Percentiles rank a stretch among this genome's conserved stretches.
phyloP scores from a whole-genome alignment of 2,797 vertebrate species.

The Paratrypauchen microcephalus region DNA sequence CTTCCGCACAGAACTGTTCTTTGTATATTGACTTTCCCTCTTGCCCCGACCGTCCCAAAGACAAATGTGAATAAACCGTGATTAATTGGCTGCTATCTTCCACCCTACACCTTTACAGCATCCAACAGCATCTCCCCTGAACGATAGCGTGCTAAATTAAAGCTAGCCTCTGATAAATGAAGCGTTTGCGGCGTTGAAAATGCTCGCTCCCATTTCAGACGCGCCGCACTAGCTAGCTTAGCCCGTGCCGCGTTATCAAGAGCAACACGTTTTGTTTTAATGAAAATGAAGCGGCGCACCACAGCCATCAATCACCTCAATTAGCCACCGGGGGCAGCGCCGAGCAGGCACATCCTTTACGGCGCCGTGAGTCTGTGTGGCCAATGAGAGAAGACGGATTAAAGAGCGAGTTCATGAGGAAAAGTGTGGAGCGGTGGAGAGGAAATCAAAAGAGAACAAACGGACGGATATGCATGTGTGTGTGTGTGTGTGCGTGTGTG shows the following conservation, averaged over 20 bases:
- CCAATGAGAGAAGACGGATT: slow-evolving; percentile 2
- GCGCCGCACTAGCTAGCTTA: slow-evolving; percentile 64
- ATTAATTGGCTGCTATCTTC: slow-evolving; percentile 10
- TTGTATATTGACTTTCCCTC: background rate
- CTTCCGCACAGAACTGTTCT: background rate
- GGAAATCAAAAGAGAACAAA: background rate
- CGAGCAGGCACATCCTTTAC: slow-evolving; percentile 38
- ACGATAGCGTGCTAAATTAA: slow-evolving; percentile 28
- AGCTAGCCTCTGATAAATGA: slow-evolving; percentile 19
- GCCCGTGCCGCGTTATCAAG: slow-evolving; percentile 53
- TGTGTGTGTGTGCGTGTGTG: too few relatives aligned
- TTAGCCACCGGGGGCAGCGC: slow-evolving; percentile 55
- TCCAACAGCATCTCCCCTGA: slow-evolving; percentile 13
- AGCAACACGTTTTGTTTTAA: slow-evolving; percentile 63
- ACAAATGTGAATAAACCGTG: slow-evolving; percentile 4
- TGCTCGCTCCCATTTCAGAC: background rate
- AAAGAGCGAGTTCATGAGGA: background rate
- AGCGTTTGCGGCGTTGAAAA: slow-evolving; percentile 5
- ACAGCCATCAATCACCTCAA: slow-evolving; percentile 67
- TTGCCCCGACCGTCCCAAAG: background rate
- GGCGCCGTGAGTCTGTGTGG: slow-evolving; percentile 9
- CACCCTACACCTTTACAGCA: slow-evolving; percentile 3
- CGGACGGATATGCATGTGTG: background rate
- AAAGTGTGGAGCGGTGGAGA: background rate
- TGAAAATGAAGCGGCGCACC: slow-evolving; percentile 58